These are phyloP conservation scores for Nanorana parkeri DNA, from an alignment of 2,113 vertebrate genomes.

Conservation along the genomic window DNA sequence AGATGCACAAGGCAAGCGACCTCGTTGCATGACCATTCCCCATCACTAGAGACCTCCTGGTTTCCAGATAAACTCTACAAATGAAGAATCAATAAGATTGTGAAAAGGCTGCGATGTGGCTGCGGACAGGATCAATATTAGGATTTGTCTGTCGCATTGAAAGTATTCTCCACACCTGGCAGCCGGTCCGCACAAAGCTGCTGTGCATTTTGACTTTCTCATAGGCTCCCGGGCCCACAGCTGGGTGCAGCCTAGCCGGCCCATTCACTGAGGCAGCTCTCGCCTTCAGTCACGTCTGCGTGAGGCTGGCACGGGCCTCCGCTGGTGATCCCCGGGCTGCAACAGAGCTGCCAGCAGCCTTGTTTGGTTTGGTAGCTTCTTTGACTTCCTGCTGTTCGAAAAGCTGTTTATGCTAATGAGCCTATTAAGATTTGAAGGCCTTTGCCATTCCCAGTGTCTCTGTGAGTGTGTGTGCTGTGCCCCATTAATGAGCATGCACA, in stretches of 20 bases:
- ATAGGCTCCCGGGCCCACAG: background rate
- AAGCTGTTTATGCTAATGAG: constrained; percentile 68
- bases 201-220: background rate
- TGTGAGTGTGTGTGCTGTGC: constrained; percentile 41
- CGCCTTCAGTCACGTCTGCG: constrained; percentile 2
- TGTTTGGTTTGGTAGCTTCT: constrained; percentile 61
- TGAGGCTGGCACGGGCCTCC: constrained; percentile 3
- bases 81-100: constrained; percentile 57
- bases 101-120: constrained; percentile 55
- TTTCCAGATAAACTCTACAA: constrained; percentile 55
- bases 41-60: constrained; percentile 46
- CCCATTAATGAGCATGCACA: constrained; percentile 56
- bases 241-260: background rate
- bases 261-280: background rate
- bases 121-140: constrained; percentile 50
- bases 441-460: constrained; percentile 53
- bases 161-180: constrained; percentile 33
- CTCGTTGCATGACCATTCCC: background rate
- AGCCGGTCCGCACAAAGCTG: background rate
- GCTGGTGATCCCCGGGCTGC: constrained; percentile 54
- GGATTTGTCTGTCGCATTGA: constrained; percentile 52
- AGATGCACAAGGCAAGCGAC: no score
- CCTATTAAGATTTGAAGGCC: constrained; percentile 66
- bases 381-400: constrained; percentile 67
- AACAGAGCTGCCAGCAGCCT: constrained; percentile 59